These are phyloP conservation scores for Turnix velox DNA, from an alignment of 2,113 vertebrate species.

Conservation along the genomic window DNA sequence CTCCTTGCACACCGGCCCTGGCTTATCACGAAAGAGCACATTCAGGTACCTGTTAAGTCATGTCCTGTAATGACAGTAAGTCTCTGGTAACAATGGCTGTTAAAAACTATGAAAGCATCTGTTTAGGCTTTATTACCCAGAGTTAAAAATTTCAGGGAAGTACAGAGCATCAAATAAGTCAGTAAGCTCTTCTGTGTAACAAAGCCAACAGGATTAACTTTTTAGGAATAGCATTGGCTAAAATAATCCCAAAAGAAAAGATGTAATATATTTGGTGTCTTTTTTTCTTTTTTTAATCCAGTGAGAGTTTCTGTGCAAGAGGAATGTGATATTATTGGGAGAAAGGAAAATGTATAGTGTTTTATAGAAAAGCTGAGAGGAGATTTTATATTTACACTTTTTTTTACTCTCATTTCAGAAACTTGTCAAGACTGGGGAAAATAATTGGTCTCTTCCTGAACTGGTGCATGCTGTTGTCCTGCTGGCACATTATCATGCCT, in stretches of 20 bases:
- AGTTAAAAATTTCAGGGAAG: not conserved
- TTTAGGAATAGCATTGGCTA: not conserved
- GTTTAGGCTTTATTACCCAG: not conserved
- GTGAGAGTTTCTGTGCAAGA: not conserved
- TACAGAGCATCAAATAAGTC: not conserved
- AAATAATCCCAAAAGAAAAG: not conserved
- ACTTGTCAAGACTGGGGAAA: conserved; percentile 86
- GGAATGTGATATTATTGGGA: not conserved
- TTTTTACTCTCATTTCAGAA: conserved; percentile 72
- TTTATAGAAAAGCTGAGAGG: not conserved
- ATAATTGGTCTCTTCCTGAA: conserved; percentile 86
- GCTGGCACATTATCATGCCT: conserved; percentile 81
- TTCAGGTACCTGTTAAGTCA: conserved; percentile 71
- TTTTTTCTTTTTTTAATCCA: not conserved
- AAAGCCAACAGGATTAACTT: not conserved
- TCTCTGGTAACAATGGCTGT: not conserved
- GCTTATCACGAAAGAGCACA: conserved; percentile 86
- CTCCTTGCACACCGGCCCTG: conserved; percentile 84
- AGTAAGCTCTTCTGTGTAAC: not conserved
- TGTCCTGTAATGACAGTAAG: not conserved
- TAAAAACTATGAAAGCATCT: not conserved
- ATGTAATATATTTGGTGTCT: not conserved
- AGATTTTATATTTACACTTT: conserved; percentile 2
- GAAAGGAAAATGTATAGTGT: not conserved
- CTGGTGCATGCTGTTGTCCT: conserved; percentile 84